A percentile compares a stretch with the other conserved stretches of the same genome.
phyloP scores from a whole-genome alignment of 2,113 vertebrate genomes.

The Psammodynastes pulverulentus region DNA sequence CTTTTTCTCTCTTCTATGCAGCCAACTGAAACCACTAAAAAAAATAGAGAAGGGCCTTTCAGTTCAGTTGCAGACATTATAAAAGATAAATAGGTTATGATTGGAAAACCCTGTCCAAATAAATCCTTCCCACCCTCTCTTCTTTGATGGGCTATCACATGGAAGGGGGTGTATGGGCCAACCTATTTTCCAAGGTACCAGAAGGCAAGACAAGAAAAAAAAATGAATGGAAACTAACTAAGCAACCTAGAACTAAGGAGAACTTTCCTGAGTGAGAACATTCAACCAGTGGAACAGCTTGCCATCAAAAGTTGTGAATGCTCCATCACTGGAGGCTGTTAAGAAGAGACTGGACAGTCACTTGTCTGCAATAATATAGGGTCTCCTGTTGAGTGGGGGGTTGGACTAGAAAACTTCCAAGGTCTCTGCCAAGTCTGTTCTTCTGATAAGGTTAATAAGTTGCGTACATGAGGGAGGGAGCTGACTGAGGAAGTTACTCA shows the following conservation, averaged over 20 bases:
- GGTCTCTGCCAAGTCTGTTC: neutral
- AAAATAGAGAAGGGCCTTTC: neutral
- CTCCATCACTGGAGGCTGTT: neutral
- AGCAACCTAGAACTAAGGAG: neutral
- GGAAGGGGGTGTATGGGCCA: neutral
- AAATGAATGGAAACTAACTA: neutral
- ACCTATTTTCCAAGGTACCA: neutral
- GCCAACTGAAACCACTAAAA: neutral
- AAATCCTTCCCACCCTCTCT: neutral
- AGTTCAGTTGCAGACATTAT: neutral
- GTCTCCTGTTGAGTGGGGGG: neutral
- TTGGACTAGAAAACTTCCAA: neutral
- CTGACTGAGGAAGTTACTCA: neutral
- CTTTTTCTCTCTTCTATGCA: neutral
- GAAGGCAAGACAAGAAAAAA: neutral
- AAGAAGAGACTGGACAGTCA: neutral
- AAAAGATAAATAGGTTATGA: neutral
- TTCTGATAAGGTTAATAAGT: neutral
- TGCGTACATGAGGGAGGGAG: neutral
- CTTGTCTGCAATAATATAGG: neutral
- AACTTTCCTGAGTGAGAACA: neutral
- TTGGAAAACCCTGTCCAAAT: neutral
- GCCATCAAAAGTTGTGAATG: neutral
- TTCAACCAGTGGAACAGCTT: neutral
- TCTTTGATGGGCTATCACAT: neutral